Evolutionary conservation across 2,113 vertebrate species (phyloP).

Genomic region (Poicephalus gulielmi): DNA sequence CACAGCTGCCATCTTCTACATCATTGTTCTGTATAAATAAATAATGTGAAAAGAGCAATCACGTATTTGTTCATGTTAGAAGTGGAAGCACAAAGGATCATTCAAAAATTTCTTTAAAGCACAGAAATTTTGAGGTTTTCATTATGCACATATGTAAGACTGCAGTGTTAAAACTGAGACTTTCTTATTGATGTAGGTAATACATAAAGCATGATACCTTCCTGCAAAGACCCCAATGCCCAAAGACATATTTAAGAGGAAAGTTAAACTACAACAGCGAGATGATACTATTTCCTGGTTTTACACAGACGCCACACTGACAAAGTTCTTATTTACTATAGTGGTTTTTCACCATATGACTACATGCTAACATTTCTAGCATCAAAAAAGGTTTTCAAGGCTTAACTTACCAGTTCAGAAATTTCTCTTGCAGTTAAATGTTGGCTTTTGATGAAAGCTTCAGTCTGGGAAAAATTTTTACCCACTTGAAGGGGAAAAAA

Average conservation of each 20-base stretch:
- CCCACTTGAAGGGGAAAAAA: constrained; percentile 42
- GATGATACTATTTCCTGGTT: background rate
- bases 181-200: background rate
- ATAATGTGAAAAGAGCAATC: background rate
- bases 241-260: background rate
- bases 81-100: background rate
- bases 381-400: background rate
- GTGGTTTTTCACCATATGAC: background rate
- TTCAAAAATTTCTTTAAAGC: background rate
- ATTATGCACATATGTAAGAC: background rate
- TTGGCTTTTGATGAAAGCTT: constrained; percentile 34
- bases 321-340: background rate
- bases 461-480: constrained; percentile 57
- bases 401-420: constrained; percentile 18
- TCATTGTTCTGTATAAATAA: background rate
- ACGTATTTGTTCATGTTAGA: rapidly evolving
- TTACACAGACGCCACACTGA: background rate
- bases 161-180: background rate
- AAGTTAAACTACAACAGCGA: background rate
- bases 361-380: background rate
- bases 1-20: background rate
- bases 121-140: background rate
- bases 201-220: rapidly evolving
- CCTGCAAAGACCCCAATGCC: background rate
- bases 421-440: background rate